A percentile compares a stretch with the other conserved stretches of the same genome.
These are phyloP conservation scores for Entelurus aequoreus DNA, from an alignment of 2,113 vertebrate species.

Conservation along the genomic window DNA sequence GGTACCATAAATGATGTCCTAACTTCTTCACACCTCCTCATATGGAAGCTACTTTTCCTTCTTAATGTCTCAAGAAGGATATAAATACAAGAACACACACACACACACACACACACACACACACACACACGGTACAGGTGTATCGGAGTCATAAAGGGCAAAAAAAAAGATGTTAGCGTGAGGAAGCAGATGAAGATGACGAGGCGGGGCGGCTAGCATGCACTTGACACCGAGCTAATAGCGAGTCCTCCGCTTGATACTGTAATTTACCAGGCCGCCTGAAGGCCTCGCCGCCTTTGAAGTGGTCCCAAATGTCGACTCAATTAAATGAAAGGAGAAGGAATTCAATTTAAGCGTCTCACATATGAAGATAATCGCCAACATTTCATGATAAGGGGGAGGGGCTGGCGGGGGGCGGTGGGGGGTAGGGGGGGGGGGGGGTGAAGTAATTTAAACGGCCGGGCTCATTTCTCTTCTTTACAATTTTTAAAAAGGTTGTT, in stretches of 20 bases:
- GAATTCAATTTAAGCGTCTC: slow-evolving; percentile 62
- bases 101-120: neutral
- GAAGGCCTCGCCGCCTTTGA: slow-evolving; percentile 69
- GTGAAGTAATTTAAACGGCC: slow-evolving; percentile 48
- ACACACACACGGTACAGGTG: too few relatives aligned
- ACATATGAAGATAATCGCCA: slow-evolving; percentile 59
- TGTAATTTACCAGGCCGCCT: slow-evolving; percentile 69
- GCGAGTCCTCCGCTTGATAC: slow-evolving; percentile 65
- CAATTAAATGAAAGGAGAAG: slow-evolving; percentile 64
- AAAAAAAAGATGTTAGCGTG: slow-evolving; percentile 53
- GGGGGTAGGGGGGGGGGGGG: neutral
- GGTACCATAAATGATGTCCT: too few relatives aligned
- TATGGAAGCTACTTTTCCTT: too few relatives aligned
- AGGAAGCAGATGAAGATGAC: neutral
- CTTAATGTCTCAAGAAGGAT: too few relatives aligned
- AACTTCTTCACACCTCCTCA: too few relatives aligned
- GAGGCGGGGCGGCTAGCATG: slow-evolving; percentile 4
- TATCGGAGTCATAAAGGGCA: too few relatives aligned
- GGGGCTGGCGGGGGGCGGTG: slow-evolving; percentile 4
- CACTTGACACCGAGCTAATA: slow-evolving; percentile 55
- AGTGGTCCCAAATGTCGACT: slow-evolving; percentile 72
- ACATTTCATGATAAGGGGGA: slow-evolving; percentile 54
- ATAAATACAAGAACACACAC: too few relatives aligned
- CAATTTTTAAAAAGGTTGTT: slow-evolving; percentile 52
- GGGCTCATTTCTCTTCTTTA: slow-evolving; percentile 20